Percentiles rank a stretch among this genome's conserved stretches.
These are phyloP conservation scores for Plecturocebus donacophilus DNA, from an alignment of 2,113 vertebrate genomes.

Conservation along the genomic window DNA sequence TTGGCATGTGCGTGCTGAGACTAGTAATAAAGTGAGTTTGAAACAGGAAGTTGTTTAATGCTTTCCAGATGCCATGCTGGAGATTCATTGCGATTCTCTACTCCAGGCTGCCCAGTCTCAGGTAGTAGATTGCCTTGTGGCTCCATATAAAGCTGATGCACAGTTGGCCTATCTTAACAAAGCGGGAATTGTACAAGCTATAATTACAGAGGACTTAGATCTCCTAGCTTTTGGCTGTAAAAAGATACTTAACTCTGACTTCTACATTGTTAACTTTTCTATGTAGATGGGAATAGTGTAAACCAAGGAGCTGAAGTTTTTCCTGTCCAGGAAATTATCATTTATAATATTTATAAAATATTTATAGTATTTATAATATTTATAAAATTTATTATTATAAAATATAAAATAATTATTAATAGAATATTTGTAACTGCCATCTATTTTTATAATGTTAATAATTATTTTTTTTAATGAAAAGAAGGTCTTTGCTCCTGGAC, in stretches of 20 bases:
- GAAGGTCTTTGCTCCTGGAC: background rate
- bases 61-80: rapidly evolving
- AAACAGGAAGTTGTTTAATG: background rate
- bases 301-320: background rate
- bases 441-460: background rate
- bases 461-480: background rate
- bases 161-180: slow-evolving; percentile 97
- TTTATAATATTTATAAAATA: too few relatives aligned
- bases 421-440: background rate
- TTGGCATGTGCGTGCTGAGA: background rate
- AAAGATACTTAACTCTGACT: slow-evolving; percentile 87
- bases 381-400: too few relatives aligned
- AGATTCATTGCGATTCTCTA: background rate
- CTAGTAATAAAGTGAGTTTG: background rate
- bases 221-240: slow-evolving; percentile 98
- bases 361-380: too few relatives aligned
- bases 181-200: slow-evolving; percentile 91
- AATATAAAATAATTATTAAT: background rate
- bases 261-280: background rate
- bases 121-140: slow-evolving; percentile 95
- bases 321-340: background rate
- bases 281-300: background rate
- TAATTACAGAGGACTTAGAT: slow-evolving; percentile 98
- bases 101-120: slow-evolving; percentile 89
- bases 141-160: slow-evolving; percentile 98